Base-by-base conservation (phyloP, 2,797 vertebrate species). In the Alosa sapidissima region DNA sequence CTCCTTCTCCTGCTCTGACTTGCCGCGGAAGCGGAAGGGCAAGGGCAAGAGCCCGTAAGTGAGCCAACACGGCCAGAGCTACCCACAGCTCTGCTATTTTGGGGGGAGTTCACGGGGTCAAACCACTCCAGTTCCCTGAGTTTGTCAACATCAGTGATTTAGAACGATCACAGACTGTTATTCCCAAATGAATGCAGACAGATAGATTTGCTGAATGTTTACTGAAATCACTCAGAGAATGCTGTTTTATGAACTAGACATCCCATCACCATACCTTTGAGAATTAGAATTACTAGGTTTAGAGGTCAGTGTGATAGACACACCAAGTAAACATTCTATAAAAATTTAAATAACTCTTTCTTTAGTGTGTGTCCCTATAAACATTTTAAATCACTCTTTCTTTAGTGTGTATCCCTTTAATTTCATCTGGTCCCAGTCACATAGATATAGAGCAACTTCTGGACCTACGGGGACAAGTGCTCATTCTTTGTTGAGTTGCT, bases 1-100 rank as follows among this genome's bases (percentile, higher is more conserved):
- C 83, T 75, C 62, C 28, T 33, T 88, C 78, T 89, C 81, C 72
- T 78, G 19, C 41, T n/a, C 9, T 5, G 93, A 94, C 85, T 84
- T 91, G 88, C 92, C 92, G 52, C 91, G 93, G 88, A 94, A 94
- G 91, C 89, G 94, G 81, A 94, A 94, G 84, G 94, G 94, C 0
- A 78, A 21, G 16, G 41, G 41, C 41, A 7, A 36, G 65, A 72
- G 36, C 72, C 36, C 6, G 72, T 78, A 14, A 78, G 72, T 78
- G 72, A 6, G 41, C 16, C 14, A 45, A 6, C 62, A 33, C n/a
- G 9, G 1, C 11, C n/a, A 5, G 55, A 16, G 33, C 33, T 5
- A 68, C 11, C 33, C 36, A 75, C 72, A 21, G 14, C 5, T 2
- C 11, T 11, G 68, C n/a, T 36, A 11, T 68, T 33, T 11, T 68